Base-by-base conservation (phyloP, 2,113 vertebrate species). In the Trematocara stigmaticum region DNA sequence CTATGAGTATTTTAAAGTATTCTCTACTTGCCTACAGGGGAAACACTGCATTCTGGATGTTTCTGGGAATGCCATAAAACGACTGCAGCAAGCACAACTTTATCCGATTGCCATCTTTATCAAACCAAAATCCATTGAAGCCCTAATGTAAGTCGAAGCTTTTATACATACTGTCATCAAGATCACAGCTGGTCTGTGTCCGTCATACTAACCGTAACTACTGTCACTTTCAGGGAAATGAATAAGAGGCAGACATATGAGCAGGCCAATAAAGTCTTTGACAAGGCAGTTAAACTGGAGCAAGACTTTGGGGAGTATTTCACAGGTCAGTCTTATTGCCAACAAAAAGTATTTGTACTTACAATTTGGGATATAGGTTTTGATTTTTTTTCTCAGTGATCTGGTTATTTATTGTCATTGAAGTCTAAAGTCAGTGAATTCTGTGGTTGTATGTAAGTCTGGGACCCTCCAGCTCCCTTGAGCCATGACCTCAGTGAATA, bases 11-110 rank as follows among this genome's bases (percentile, higher is more conserved):
- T 40, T 47, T 81, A 18, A 23, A 34, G 18, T 10, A 0, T 7
- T 2, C n/a, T 93, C 11, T 42, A n/a, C 52, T 78, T 69, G 23
- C 29, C 92, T 93, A 3, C 94, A 99, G 98, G 98, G 98, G 89
- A 99, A 99, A 89, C 99, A 99, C 95, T 99, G 99, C 95, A 99
- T 99, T 94, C 96, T 99, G 95, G 98, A 99, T 82, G 99, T 99
- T 84, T 99, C 99, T 61, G 99, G 98, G 90, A 99, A 99, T 81
- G 99, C 99, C 79, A 99, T 99, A 95, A 99, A 99, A 96, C 97
- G 99, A 94, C 97, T 99, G 96, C 98, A 99, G 95, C 98, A 99
- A 97, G 97, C 98, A 97, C 98, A 99, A 96, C 98, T 99, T 94
- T 99, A 98, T 94, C 97, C 99, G 53, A 97, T 99, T 82, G 98